Base-by-base conservation (phyloP, 2,113 vertebrate genomes). In the Psettodes erumei region DNA sequence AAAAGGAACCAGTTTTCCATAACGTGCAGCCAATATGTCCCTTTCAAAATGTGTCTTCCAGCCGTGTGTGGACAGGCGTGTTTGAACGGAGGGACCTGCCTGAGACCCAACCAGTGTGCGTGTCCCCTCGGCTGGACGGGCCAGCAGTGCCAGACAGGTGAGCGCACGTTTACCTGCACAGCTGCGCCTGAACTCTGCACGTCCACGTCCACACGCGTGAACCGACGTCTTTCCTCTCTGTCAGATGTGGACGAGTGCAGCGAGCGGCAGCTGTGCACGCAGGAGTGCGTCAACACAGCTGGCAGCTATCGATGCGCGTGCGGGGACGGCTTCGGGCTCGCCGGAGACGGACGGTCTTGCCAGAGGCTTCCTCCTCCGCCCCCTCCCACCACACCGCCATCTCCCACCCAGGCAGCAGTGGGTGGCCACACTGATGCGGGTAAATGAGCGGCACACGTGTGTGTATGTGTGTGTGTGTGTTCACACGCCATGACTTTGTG, bases 241-340 rank as follows among this genome's bases (percentile, higher is more conserved):
- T 64, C 79, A 99, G 97, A 98, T 0, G 90, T 97, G 88, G 95
- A 97, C 0, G 98, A 98, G 43, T 97, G 97, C 4, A 3, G 72
- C 0, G 90, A 87, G 61, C 63, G 42, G 70, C 93, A 89, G 0
- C 55, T 71, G 0, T 98, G 97, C 58, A 6, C 88, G 21, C 96
- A 96, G 77, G 77, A 45, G 81, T 99, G 98, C 6, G 3, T 94
- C 81, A 98, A 97, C 92, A 94, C 93, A 0, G 88, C 78, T 0
- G 97, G 97, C 62, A 96, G 96, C 86, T 97, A 95, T 84, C 85
- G 3, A 59, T 98, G 97, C 0, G 64, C 66, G 40, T 96, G 96
- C 73, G 3, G 2, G 33, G 89, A 92, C 0, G 96, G 96, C 63
- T 96, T 95, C 88, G 43, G 30, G 76, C 95, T 94, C 0, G 53